phyloP scores from a whole-genome alignment of 1,140 invertebrate genomes.

The Bombus superbus region DNA sequence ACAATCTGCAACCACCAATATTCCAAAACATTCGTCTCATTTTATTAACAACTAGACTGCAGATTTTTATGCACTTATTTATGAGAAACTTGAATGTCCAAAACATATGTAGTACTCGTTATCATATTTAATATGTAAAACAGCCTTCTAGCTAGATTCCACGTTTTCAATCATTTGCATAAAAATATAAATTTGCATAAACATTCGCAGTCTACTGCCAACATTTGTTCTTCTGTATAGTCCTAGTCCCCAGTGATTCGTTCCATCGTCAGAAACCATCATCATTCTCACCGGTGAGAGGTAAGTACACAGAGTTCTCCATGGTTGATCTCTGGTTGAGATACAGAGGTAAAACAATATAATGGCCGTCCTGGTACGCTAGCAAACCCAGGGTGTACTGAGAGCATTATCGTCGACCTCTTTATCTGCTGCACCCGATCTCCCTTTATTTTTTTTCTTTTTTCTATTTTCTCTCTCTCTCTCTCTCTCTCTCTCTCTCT shows the following conservation, averaged over 20 bases:
- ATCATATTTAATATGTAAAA: too few species aligned
- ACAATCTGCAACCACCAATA: too few species aligned
- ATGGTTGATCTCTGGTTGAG: constrained; percentile 59
- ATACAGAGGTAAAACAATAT: constrained; percentile 70
- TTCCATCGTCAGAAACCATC: not conserved
- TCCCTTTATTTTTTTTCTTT: constrained; percentile 33
- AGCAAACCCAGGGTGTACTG: constrained; percentile 57
- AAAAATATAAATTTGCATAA: too few species aligned
- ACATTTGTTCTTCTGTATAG: not conserved
- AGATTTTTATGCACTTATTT: too few species aligned
- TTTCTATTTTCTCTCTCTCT: constrained; percentile 20
- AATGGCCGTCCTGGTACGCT: constrained; percentile 61
- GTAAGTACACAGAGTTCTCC: constrained; percentile 8
- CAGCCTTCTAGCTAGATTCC: too few species aligned
- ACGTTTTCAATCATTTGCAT: too few species aligned
- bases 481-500: not conserved
- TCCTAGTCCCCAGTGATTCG: constrained; percentile 44
- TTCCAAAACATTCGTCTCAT: too few species aligned
- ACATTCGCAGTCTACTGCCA: too few species aligned
- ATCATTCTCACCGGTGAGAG: constrained; percentile 15
- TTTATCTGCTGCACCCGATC: constrained; percentile 70
- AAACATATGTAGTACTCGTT: too few species aligned
- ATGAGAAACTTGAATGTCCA: too few species aligned
- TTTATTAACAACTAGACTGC: not conserved
- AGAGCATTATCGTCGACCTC: constrained; percentile 72